Evolutionary conservation across 64 coral and sea anemone species (phyloP).

Genomic region (Montipora cactus): DNA sequence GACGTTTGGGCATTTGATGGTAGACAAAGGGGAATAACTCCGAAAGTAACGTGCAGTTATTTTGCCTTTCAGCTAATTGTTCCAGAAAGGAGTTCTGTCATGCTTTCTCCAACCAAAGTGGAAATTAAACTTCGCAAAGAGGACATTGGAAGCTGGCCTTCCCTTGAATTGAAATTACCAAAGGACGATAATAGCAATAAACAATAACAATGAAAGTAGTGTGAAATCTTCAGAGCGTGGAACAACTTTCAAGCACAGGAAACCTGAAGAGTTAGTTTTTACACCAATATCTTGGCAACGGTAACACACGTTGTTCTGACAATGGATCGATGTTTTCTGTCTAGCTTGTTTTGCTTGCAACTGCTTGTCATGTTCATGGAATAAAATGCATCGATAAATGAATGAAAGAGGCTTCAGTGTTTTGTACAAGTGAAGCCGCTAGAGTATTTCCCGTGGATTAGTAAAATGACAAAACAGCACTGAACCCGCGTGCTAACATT

Average conservation of each 20-base stretch:
- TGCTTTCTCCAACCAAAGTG: conserved; percentile 84
- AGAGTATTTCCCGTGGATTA: too few species aligned
- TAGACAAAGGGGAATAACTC: not conserved
- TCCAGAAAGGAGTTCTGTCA: conserved; percentile 76
- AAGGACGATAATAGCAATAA: conserved; percentile 4
- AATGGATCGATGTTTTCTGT: too few species aligned
- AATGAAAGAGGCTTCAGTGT: too few species aligned
- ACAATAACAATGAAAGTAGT: not conserved
- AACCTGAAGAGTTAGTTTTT: not conserved
- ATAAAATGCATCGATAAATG: not conserved
- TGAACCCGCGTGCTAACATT: too few species aligned
- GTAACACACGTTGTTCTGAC: too few species aligned
- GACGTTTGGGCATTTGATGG: not conserved
- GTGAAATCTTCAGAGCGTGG: not conserved
- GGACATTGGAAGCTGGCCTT: conserved; percentile 81
- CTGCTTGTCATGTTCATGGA: not conserved
- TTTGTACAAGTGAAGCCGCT: too few species aligned
- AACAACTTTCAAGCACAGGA: not conserved
- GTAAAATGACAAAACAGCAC: too few species aligned
- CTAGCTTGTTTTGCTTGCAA: not conserved
- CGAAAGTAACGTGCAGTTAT: not conserved
- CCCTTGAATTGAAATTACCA: conserved; percentile 67
- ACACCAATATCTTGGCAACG: too few species aligned
- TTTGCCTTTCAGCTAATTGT: conserved; percentile 66
- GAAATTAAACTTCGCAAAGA: conserved; percentile 90